phyloP scores from a whole-genome alignment of 1,140 invertebrate species.

The Mizuhopecten yessoensis region DNA sequence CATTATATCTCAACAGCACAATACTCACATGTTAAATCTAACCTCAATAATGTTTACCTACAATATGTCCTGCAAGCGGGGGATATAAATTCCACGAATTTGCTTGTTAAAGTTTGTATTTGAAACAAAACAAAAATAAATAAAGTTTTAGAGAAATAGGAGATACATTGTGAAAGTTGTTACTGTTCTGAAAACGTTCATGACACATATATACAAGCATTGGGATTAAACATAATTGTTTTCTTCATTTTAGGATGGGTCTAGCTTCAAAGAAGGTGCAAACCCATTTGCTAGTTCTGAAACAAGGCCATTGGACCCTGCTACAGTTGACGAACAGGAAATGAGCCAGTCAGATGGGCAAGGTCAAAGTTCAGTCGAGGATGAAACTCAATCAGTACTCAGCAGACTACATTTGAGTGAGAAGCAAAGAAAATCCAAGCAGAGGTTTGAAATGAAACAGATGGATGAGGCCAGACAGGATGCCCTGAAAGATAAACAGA shows the following conservation, averaged over 20 bases:
- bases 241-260: constrained; percentile 48
- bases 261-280: constrained; percentile 54
- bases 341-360: constrained; percentile 55
- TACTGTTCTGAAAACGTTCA: too few relatives aligned
- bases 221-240: too few relatives aligned
- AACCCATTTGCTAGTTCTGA: constrained; percentile 64
- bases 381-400: constrained; percentile 69
- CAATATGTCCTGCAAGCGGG: too few relatives aligned
- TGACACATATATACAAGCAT: too few relatives aligned
- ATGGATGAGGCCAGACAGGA: constrained; percentile 73
- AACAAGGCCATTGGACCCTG: constrained; percentile 20
- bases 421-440: constrained; percentile 70
- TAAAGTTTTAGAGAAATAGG: too few relatives aligned
- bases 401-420: constrained; percentile 76
- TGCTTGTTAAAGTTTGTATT: too few relatives aligned
- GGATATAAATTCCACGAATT: too few relatives aligned
- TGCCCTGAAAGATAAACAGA: constrained; percentile 72
- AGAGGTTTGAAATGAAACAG: constrained; percentile 76
- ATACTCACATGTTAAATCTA: too few relatives aligned
- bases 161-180: too few relatives aligned
- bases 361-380: neutral
- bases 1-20: too few relatives aligned
- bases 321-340: constrained; percentile 20
- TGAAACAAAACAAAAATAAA: too few relatives aligned
- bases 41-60: too few relatives aligned